phyloP scores from a whole-genome alignment of 1,140 invertebrate genomes.

The Musca domestica region DNA sequence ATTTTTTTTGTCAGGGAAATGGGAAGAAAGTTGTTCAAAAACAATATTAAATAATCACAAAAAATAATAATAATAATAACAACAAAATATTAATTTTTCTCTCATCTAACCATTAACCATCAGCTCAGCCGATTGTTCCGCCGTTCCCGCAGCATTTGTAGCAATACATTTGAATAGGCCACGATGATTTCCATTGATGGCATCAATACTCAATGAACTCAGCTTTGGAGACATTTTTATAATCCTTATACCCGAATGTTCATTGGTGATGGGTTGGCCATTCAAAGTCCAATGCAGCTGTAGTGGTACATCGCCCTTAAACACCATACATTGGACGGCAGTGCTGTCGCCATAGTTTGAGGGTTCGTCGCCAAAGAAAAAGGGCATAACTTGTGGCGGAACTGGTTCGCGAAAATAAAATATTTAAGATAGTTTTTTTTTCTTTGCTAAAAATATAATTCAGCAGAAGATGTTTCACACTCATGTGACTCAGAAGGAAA shows the following conservation, averaged over 20 bases:
- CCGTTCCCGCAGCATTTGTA: constrained; percentile 64
- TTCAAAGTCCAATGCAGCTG: constrained; percentile 76
- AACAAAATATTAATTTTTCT: not conserved
- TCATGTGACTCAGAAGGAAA: too few species aligned
- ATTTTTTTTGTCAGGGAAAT: not conserved
- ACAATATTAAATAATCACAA: not conserved
- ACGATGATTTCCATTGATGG: constrained; percentile 66
- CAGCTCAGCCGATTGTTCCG: constrained; percentile 63
- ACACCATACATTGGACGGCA: constrained; percentile 68
- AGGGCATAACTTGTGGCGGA: constrained; percentile 70
- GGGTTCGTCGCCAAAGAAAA: constrained; percentile 69
- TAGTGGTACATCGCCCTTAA: constrained; percentile 72
- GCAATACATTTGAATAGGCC: constrained; percentile 73
- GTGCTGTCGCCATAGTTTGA: constrained; percentile 66
- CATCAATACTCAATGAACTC: constrained; percentile 70
- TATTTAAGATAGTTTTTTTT: too few species aligned
- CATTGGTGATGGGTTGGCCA: constrained; percentile 55
- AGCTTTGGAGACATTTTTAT: constrained; percentile 61
- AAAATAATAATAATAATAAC: constrained; percentile 3
- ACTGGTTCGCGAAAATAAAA: constrained; percentile 31
- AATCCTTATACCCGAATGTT: constrained; percentile 55
- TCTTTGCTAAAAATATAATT: too few species aligned
- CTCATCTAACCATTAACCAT: constrained; percentile 60
- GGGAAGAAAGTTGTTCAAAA: not conserved
- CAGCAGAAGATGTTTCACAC: too few species aligned